phyloP scores from a whole-genome alignment of 2,113 vertebrate genomes.

The Heterochromis multidens region DNA sequence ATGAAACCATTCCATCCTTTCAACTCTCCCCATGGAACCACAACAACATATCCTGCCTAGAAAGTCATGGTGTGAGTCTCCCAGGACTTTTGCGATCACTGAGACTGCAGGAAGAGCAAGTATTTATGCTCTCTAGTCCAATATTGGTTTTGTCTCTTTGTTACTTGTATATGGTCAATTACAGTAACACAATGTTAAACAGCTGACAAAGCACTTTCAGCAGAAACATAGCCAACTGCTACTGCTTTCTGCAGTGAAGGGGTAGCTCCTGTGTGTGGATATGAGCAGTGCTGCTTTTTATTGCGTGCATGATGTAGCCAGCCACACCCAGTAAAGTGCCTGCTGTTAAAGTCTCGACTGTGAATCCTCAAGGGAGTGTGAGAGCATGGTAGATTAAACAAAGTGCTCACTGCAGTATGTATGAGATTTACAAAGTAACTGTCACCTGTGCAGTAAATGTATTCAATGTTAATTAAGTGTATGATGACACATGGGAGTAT shows the following conservation, averaged over 20 bases:
- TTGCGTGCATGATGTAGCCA: neutral
- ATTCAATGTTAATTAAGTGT: constrained; percentile 30
- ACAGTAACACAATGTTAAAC: neutral
- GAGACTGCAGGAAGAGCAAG: neutral
- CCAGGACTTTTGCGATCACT: neutral
- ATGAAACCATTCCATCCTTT: constrained; percentile 57
- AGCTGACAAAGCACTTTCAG: neutral
- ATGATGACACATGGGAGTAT: neutral
- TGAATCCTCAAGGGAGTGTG: constrained; percentile 14
- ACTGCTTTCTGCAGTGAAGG: neutral
- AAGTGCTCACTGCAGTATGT: constrained; percentile 14
- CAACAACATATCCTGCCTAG: constrained; percentile 22
- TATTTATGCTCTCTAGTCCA: neutral
- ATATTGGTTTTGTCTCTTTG: constrained; percentile 5
- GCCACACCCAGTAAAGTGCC: constrained; percentile 17
- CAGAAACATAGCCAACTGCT: neutral
- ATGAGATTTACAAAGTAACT: constrained; percentile 35
- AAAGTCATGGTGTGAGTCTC: neutral
- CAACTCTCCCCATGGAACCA: constrained; percentile 40
- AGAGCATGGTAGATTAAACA: constrained; percentile 26
- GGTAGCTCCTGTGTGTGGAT: neutral
- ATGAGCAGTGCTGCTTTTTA: neutral
- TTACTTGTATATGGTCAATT: neutral
- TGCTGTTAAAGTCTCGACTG: constrained; percentile 4
- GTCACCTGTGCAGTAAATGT: constrained; percentile 22